phyloP scores from a whole-genome alignment of 2,888 invertebrate species.

The Andrena hattorfiana region DNA sequence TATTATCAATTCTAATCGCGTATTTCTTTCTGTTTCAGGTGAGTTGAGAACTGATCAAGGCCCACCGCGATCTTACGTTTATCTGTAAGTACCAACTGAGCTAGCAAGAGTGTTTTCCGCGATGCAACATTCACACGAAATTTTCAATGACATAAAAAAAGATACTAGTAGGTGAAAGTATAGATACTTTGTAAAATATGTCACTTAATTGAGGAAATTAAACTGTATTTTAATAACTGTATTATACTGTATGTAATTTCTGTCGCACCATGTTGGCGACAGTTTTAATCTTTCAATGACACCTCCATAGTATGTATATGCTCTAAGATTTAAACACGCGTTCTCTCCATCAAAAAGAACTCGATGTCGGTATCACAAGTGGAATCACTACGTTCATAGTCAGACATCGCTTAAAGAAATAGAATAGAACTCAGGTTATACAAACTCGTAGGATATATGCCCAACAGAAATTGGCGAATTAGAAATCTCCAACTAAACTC shows the following conservation, averaged over 20 bases:
- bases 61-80: background rate
- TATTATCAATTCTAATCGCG: background rate
- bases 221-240: too few relatives aligned
- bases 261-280: too few relatives aligned
- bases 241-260: too few relatives aligned
- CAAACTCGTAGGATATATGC: background rate
- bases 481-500: too few relatives aligned
- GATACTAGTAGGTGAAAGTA: background rate
- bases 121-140: background rate
- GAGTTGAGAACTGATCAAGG: background rate
- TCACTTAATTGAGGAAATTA: background rate
- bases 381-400: background rate
- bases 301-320: too few relatives aligned
- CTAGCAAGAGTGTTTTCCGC: background rate
- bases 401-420: background rate
- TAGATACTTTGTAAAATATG: too few relatives aligned
- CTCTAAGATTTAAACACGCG: background rate
- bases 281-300: too few relatives aligned
- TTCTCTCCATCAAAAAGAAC: too few relatives aligned
- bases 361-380: background rate
- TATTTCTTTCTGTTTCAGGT: constrained; percentile 40
- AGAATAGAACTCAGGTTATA: background rate
- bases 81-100: constrained; percentile 14
- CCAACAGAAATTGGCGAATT: too few relatives aligned
- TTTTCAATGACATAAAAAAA: background rate